Conservation (phyloP, 2,797 vertebrate species). For the Morelia viridis region DNA sequence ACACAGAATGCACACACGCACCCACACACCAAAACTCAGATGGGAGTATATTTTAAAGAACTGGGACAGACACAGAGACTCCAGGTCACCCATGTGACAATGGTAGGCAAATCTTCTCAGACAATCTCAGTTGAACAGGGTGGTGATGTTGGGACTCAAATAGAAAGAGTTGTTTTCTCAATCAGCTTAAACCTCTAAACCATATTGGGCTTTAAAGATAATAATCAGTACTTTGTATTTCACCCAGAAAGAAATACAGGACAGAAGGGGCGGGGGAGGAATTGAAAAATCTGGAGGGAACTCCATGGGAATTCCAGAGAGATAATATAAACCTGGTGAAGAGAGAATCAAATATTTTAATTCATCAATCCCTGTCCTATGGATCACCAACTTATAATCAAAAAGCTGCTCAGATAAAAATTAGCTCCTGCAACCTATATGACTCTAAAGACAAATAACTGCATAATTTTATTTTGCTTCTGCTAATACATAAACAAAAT, state of each 20-base stretch:
- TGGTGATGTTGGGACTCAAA: background rate
- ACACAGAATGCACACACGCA: background rate
- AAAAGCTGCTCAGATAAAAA: background rate
- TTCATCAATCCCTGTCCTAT: background rate
- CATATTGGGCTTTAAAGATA: background rate
- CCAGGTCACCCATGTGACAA: background rate
- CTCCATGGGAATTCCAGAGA: background rate
- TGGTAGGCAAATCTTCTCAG: background rate
- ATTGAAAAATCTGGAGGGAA: background rate
- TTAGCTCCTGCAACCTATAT: background rate
- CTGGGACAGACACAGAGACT: background rate
- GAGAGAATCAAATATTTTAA: background rate
- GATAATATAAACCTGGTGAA: background rate
- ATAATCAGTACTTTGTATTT: background rate
- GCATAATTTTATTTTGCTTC: background rate
- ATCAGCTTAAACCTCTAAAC: background rate
- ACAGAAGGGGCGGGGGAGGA: background rate
- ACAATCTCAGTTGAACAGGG: background rate
- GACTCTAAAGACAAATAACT: background rate
- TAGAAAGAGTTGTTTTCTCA: background rate
- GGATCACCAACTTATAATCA: background rate
- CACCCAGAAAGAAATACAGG: background rate
- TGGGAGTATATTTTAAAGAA: background rate
- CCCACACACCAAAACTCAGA: background rate
- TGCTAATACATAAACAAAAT: background rate